phyloP scores from a whole-genome alignment of 2,888 invertebrate genomes.

The Bibio marci region DNA sequence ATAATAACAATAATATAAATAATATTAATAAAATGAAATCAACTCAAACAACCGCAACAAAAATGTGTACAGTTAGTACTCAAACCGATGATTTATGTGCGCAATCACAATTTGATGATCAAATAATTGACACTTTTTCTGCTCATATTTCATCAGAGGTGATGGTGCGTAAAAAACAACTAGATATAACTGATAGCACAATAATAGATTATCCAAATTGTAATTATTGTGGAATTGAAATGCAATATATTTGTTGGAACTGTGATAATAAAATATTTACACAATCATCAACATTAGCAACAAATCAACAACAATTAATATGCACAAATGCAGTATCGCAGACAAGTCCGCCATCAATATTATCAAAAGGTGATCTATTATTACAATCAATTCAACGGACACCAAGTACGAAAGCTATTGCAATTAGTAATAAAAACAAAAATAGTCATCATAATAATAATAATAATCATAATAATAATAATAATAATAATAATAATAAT shows the following conservation, averaged over 20 bases:
- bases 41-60: constrained; percentile 16
- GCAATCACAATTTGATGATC: background rate
- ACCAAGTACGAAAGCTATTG: constrained; percentile 24
- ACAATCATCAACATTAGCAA: too few species aligned
- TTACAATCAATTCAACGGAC: constrained; percentile 38
- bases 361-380: constrained; percentile 34
- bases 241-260: constrained; percentile 24
- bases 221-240: constrained; percentile 24
- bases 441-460: background rate
- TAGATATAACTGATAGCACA: background rate
- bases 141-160: too few species aligned
- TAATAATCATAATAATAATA: constrained; percentile 27
- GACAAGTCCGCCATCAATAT: constrained; percentile 5
- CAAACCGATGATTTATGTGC: constrained; percentile 18
- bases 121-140: too few species aligned
- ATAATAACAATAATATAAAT: constrained; percentile 7
- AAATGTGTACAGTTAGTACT: constrained; percentile 29
- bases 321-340: constrained; percentile 12
- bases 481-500: constrained; percentile 19
- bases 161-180: too few species aligned
- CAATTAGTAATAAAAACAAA: constrained; percentile 1
- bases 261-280: constrained; percentile 14
- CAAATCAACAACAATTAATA: constrained; percentile 3
- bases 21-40: constrained; percentile 7
- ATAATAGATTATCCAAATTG: constrained; percentile 12